A percentile compares a stretch with the other conserved stretches of the same genome.
phyloP scores from a whole-genome alignment of 2,113 vertebrate genomes.

The Sylvia atricapilla region DNA sequence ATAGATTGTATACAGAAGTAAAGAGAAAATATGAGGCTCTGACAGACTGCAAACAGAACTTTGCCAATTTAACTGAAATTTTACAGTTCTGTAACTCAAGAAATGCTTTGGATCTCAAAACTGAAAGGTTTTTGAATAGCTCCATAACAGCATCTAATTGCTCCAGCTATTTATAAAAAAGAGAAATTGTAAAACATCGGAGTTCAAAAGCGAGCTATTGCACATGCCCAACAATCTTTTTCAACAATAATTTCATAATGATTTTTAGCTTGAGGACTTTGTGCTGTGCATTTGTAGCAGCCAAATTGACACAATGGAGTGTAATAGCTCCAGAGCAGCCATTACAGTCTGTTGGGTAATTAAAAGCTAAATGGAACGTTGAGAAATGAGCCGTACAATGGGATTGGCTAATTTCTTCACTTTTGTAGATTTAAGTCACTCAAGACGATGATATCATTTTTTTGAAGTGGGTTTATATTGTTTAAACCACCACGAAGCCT shows the following conservation, averaged over 20 bases:
- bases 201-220: slow-evolving; percentile 19
- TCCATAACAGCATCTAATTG: slow-evolving; percentile 50
- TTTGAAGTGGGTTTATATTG: neutral
- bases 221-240: slow-evolving; percentile 36
- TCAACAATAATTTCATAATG: slow-evolving; percentile 59
- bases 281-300: slow-evolving; percentile 41
- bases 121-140: slow-evolving; percentile 39
- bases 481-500: slow-evolving; percentile 4
- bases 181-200: slow-evolving; percentile 7
- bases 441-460: slow-evolving; percentile 8
- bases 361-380: slow-evolving; percentile 68
- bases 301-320: slow-evolving; percentile 52
- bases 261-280: slow-evolving; percentile 66
- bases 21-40: neutral
- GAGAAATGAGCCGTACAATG: slow-evolving; percentile 54
- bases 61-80: slow-evolving; percentile 23
- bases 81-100: slow-evolving; percentile 25
- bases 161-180: slow-evolving; percentile 47
- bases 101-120: slow-evolving; percentile 22
- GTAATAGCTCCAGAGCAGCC: slow-evolving; percentile 64
- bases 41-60: slow-evolving; percentile 34
- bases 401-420: slow-evolving; percentile 52
- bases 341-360: slow-evolving; percentile 65
- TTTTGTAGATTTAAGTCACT: slow-evolving; percentile 52
- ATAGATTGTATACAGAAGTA: neutral